These are phyloP conservation scores for Neostethus bicornis DNA, from an alignment of 2,797 vertebrate genomes.

Conservation along the genomic window DNA sequence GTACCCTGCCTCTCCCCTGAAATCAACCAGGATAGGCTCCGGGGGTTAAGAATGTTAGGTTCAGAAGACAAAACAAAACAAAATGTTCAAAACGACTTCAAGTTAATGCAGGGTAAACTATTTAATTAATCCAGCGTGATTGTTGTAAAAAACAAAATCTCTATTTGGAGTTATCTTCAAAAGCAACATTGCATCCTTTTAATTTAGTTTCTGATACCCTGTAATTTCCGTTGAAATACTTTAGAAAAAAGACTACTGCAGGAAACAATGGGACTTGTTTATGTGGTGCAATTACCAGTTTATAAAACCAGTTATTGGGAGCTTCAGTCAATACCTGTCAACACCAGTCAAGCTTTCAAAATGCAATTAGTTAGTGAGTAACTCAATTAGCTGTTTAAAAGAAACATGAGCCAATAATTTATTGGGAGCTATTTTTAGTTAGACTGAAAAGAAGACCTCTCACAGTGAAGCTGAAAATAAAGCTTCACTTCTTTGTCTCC, in stretches of 20 bases:
- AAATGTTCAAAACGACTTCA: too few relatives aligned
- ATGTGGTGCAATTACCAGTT: constrained; percentile 36
- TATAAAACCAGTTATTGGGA: constrained; percentile 26
- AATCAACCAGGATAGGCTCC: too few relatives aligned
- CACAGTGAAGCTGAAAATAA: background rate
- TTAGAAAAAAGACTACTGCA: background rate
- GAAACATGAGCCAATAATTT: background rate
- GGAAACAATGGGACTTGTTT: constrained; percentile 21
- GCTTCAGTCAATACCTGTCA: constrained; percentile 38
- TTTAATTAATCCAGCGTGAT: background rate
- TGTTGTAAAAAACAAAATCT: background rate
- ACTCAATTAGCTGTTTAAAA: background rate
- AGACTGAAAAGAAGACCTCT: background rate
- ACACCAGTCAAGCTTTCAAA: background rate
- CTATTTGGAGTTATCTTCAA: background rate
- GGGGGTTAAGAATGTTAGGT: too few relatives aligned
- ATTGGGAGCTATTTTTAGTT: background rate
- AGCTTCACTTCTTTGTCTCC: background rate
- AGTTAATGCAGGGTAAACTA: background rate
- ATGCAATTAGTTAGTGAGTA: background rate
- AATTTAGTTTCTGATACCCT: background rate
- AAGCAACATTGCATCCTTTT: background rate
- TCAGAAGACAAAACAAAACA: too few relatives aligned
- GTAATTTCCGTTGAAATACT: background rate
- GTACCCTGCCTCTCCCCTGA: too few relatives aligned